Conservation (phyloP, 2,888 invertebrate genomes). For the Limnephilus lunatus region DNA sequence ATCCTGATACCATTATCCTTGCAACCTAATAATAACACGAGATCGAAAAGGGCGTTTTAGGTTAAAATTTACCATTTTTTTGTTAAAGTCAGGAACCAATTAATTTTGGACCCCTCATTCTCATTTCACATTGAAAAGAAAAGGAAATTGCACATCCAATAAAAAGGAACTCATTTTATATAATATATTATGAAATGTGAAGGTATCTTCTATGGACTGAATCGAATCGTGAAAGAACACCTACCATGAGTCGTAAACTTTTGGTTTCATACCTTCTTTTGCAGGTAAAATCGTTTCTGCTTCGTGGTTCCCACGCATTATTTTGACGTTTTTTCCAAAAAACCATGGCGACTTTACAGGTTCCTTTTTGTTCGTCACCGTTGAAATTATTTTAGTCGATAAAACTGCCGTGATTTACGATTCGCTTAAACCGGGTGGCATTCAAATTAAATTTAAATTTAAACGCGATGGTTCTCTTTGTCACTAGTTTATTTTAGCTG, state of each 20-base stretch:
- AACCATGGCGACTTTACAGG: neutral
- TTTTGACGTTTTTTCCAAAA: neutral
- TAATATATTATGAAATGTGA: conserved; percentile 46
- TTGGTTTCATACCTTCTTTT: conserved; percentile 15
- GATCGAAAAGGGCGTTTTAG: conserved; percentile 13
- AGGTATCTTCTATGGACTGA: conserved; percentile 39
- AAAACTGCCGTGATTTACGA: neutral
- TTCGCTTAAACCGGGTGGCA: neutral
- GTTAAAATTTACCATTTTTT: conserved; percentile 10
- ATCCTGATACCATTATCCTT: neutral
- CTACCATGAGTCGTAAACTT: conserved; percentile 38
- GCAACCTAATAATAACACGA: neutral
- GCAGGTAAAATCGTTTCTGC: conserved; percentile 18
- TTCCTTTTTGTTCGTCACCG: neutral
- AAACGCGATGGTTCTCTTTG: neutral
- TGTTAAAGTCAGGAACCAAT: conserved; percentile 17
- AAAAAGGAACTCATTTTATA: conserved; percentile 49
- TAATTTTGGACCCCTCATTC: conserved; percentile 46
- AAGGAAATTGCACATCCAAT: conserved; percentile 52
- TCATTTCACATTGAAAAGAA: conserved; percentile 44
- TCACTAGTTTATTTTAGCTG: neutral
- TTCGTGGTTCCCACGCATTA: conserved; percentile 13
- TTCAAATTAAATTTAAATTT: neutral
- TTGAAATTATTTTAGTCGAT: conserved; percentile 2
- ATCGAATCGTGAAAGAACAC: conserved; percentile 40